phyloP scores from a whole-genome alignment of 2,113 vertebrate genomes.

The Collichthys lucidus region DNA sequence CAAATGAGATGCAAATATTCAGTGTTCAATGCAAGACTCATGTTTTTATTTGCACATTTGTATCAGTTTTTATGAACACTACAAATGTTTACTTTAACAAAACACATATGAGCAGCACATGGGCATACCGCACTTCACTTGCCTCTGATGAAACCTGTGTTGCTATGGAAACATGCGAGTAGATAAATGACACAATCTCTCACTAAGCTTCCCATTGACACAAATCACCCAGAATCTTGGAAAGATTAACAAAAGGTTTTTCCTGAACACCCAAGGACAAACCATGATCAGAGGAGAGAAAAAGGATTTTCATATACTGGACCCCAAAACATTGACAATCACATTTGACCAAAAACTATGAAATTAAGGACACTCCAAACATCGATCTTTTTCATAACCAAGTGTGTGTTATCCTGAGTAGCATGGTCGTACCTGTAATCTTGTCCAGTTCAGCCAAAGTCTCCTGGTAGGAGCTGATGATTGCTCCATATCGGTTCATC shows the following conservation, averaged over 20 bases:
- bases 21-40: not conserved
- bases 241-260: not conserved
- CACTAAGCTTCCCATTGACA: slow-evolving; percentile 18
- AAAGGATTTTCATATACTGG: not conserved
- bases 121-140: slow-evolving; percentile 19
- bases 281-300: not conserved
- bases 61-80: slow-evolving; percentile 21
- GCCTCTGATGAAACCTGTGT: slow-evolving; percentile 37
- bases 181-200: slow-evolving; percentile 27
- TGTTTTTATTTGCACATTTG: slow-evolving; percentile 25
- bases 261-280: slow-evolving; percentile 13
- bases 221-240: slow-evolving; percentile 23
- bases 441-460: slow-evolving; percentile 93
- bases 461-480: slow-evolving; percentile 92
- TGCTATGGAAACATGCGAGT: slow-evolving; percentile 65
- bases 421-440: slow-evolving; percentile 86
- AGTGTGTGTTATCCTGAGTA: not conserved
- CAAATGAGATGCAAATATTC: slow-evolving; percentile 29
- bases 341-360: not conserved
- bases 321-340: not conserved
- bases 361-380: slow-evolving; percentile 16
- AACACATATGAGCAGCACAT: slow-evolving; percentile 14
- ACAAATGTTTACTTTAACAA: slow-evolving; percentile 34
- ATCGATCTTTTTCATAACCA: not conserved
- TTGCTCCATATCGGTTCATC: slow-evolving; percentile 92